Conservation (phyloP, 2,888 invertebrate species). For the Eristalis intricaria region DNA sequence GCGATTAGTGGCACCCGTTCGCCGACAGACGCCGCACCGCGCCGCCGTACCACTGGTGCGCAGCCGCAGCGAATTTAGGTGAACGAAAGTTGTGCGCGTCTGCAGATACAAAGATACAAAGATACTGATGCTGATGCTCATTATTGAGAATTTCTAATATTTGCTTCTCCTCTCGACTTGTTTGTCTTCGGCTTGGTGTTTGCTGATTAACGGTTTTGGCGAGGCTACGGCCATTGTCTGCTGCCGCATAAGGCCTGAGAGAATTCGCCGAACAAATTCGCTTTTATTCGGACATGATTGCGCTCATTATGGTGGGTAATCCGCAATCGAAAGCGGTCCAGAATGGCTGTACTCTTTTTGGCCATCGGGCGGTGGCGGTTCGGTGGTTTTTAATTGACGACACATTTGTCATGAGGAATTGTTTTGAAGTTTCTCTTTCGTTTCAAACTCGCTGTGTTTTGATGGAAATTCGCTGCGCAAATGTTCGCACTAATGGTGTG, state of each 20-base stretch:
- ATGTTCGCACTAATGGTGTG: neutral
- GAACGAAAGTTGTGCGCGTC: constrained; percentile 37
- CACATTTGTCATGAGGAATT: constrained; percentile 6
- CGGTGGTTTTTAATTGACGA: constrained; percentile 2
- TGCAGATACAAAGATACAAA: neutral
- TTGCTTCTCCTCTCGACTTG: neutral
- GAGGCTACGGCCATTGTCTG: neutral
- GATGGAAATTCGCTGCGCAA: neutral
- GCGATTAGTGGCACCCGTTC: constrained; percentile 22
- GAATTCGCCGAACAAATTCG: constrained; percentile 16
- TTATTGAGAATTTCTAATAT: constrained; percentile 20
- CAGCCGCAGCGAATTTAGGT: constrained; percentile 3
- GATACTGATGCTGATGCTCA: constrained; percentile 15
- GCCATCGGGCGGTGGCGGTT: neutral
- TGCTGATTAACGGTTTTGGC: neutral
- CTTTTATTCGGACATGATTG: constrained; percentile 28
- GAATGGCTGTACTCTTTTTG: neutral
- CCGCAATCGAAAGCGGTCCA: constrained; percentile 9
- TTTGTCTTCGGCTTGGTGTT: neutral
- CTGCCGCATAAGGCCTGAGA: neutral
- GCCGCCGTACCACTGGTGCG: neutral
- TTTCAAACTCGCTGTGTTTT: neutral
- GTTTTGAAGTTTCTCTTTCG: constrained; percentile 17
- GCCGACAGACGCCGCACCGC: too few relatives aligned
- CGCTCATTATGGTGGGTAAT: constrained; percentile 3